Evolutionary conservation across 2,888 invertebrate genomes (phyloP).

Genomic region (Neuroscelio doddi): DNA sequence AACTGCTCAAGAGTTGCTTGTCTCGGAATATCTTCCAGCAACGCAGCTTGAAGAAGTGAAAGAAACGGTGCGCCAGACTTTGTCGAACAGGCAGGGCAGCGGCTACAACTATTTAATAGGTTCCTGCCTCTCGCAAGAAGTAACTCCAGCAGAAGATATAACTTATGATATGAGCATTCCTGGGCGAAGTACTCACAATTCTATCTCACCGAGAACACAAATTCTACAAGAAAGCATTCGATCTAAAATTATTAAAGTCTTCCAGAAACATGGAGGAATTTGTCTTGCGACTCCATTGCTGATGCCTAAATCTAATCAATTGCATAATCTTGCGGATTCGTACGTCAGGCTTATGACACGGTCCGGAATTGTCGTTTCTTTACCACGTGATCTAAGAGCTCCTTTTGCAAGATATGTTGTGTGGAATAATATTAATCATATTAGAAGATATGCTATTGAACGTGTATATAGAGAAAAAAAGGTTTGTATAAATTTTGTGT

Average conservation of each 20-base stretch:
- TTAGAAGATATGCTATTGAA: constrained; percentile 90
- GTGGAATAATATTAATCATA: constrained; percentile 82
- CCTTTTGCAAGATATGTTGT: constrained; percentile 89
- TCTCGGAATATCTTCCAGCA: constrained; percentile 88
- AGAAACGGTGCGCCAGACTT: constrained; percentile 85
- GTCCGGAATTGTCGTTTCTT: constrained; percentile 86
- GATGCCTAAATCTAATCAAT: constrained; percentile 80
- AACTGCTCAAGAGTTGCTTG: constrained; percentile 87
- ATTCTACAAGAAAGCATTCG: constrained; percentile 64
- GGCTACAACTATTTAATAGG: constrained; percentile 82
- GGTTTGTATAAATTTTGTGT: constrained; percentile 69
- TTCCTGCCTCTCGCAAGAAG: constrained; percentile 76
- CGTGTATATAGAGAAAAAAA: constrained; percentile 89
- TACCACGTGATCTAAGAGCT: constrained; percentile 88
- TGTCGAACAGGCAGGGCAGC: constrained; percentile 86
- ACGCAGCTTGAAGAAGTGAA: constrained; percentile 89
- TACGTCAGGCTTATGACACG: constrained; percentile 89
- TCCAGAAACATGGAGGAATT: constrained; percentile 85
- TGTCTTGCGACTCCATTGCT: constrained; percentile 86
- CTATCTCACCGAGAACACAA: constrained; percentile 51
- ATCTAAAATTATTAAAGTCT: constrained; percentile 75
- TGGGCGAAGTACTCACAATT: constrained; percentile 56
- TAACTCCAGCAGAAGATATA: constrained; percentile 81
- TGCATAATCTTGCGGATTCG: constrained; percentile 76
- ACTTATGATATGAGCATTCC: constrained; percentile 83